These are phyloP conservation scores for Triops longicaudatus DNA, from an alignment of 1,140 invertebrate species.

Conservation along the genomic window DNA sequence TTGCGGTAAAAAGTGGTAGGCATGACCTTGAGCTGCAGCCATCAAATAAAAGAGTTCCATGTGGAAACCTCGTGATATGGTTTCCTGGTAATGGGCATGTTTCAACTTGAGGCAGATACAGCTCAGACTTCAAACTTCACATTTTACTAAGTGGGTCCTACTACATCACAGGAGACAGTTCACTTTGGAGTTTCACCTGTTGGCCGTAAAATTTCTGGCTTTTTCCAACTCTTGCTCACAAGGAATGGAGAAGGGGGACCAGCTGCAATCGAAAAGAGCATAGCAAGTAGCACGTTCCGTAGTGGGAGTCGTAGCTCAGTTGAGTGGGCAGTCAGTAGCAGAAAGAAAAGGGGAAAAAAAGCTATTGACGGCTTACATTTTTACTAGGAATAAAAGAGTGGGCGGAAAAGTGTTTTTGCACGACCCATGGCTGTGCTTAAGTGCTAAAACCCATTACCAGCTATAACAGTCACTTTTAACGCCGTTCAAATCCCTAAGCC, in stretches of 20 bases:
- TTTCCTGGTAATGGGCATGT: background rate
- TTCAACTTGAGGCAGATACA: background rate
- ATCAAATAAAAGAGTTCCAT: background rate
- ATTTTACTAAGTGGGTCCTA: background rate
- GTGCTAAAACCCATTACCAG: constrained; percentile 5
- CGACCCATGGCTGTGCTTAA: background rate
- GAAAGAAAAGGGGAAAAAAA: background rate
- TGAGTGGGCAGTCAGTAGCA: background rate
- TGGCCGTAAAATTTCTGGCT: background rate
- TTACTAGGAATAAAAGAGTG: background rate
- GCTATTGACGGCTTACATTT: background rate
- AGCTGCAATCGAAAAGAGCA: background rate
- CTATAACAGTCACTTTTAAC: constrained; percentile 6
- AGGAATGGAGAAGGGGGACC: background rate
- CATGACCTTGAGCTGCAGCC: background rate
- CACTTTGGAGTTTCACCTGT: constrained; percentile 1
- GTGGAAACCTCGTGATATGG: background rate
- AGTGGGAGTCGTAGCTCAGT: background rate
- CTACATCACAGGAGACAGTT: background rate
- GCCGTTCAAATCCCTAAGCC: background rate
- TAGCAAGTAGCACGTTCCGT: constrained; percentile 3
- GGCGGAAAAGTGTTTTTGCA: constrained; percentile 13
- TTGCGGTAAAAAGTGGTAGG: background rate
- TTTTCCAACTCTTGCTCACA: constrained; percentile 1
- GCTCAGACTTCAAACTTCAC: background rate